Base-by-base conservation (phyloP, 2,888 invertebrate species). In the Phlogophora meticulosa region DNA sequence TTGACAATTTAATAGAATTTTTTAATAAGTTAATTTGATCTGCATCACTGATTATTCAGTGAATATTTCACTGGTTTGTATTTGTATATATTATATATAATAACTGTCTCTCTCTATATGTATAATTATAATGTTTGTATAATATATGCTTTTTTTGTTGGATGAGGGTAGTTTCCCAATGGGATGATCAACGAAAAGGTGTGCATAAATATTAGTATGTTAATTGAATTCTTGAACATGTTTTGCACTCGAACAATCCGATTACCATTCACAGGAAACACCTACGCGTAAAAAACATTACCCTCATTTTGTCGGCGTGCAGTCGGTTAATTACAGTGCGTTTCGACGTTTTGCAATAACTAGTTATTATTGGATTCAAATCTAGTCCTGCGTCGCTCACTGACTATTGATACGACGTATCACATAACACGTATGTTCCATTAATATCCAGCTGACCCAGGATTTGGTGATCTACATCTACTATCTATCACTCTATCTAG, bases 331-430 rank as follows among this genome's bases (percentile, higher is more conserved):
- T 64, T 72, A 65, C 77, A 24, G 40, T 58, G 59, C 17, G 77
- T 78, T 49, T 70, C 76, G 45, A 40, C 32, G 68, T 40, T 68
- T 68, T 68, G 60, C 72, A 79, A 52, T 81, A 69, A 34, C 74
- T 77, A 43, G 81, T 79, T 34, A 81, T 57, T 67, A 67, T 57
- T 69, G 70, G 67, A 69, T 42, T 42, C 20, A 22, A 36, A 36
- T 57, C 36, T 49, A 48, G 42, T 57, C 36, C 24, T 69, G 48
- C 36, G n/a, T 11, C n/a, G 48, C 17, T 48, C 55, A 48, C 34
- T 52, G 43, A 5, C 24, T 67, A 40, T 22, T 22, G 3, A 45
- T 66, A 45, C 34, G 43, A 38, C 20, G 13, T 67, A n/a, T 24
- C 42, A 65, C 24, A 17, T 22, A 1, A 4, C 28, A 28, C 10